Evolutionary conservation across 2,113 vertebrate species (phyloP), one percentile per base, ranked within the genome.

Genomic region (Alosa alosa): DNA sequence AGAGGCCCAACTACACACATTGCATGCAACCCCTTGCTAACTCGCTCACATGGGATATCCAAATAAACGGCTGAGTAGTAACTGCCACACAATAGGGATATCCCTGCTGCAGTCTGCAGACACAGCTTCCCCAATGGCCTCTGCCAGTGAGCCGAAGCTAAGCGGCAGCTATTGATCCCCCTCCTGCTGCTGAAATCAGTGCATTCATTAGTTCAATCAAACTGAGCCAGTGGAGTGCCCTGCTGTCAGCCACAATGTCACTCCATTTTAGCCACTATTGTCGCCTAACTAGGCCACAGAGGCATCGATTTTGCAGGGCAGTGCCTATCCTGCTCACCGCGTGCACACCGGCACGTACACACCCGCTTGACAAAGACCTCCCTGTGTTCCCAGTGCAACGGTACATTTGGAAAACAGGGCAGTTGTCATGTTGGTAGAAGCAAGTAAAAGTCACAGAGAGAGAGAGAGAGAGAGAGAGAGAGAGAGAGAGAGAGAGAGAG

Each of bases 221-320:
- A 60, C 8, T n/a, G 64, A 52, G 20, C 55, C 55, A 60, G 36
- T 78, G 36, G 11, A 78, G 2, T 78, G 36, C 72, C 72, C 36
- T 31, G 64, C 64, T 68, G 64, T 68, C 64, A 31, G n/a, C n/a
- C n/a, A 60, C 64, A 68, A 68, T 68, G 8, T 68, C 64, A 60
- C 13, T 25, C 55, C 6, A 20, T 22, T 60, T 60, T 6, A 60
- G 55, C 55, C 1, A 18, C 55, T 18, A 60, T 6, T 25, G 64
- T 25, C 7, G n/a, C 25, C 60, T 68, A 22, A 60, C 55, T 22
- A 13, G 64, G n/a, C 64, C 64, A 68, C 7, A 31, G 64, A 68
- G 64, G 64, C 18, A 6, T 60, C n/a, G 41, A 44, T 2, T 60
- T 60, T 68, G 64, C 25, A 68, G 64, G 64, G 7, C 64, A 68